Percentiles rank a stretch among this genome's conserved stretches.
These are phyloP conservation scores for Ictalurus punctatus DNA, from an alignment of 2,113 vertebrate genomes.

Conservation along the genomic window DNA sequence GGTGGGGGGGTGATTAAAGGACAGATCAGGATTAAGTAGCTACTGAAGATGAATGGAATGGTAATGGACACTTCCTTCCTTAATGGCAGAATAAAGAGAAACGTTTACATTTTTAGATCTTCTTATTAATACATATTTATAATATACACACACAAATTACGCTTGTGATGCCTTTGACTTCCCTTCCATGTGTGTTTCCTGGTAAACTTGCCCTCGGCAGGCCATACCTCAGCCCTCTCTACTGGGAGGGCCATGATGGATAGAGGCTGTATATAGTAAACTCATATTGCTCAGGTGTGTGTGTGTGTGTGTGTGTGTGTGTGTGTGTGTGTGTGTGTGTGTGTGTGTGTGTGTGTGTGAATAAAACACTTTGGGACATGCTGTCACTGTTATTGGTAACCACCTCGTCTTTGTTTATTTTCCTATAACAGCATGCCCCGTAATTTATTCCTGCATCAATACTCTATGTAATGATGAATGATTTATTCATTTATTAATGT, in stretches of 20 bases:
- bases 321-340: slow-evolving; percentile 11
- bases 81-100: not conserved
- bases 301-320: slow-evolving; percentile 11
- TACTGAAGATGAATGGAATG: not conserved
- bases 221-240: slow-evolving; percentile 8
- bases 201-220: slow-evolving; percentile 13
- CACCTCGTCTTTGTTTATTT: not conserved
- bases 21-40: not conserved
- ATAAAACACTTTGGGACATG: not conserved
- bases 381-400: not conserved
- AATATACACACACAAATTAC: not conserved
- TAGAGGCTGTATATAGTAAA: slow-evolving; percentile 18
- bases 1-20: no score
- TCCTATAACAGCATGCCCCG: not conserved
- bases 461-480: not conserved
- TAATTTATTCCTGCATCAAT: slow-evolving; percentile 2
- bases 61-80: not conserved
- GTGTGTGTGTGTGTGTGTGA: slow-evolving; percentile 7
- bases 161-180: not conserved
- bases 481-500: not conserved
- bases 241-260: slow-evolving; percentile 21
- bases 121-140: not conserved
- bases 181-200: not conserved
- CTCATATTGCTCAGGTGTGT: not conserved
- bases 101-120: not conserved